Percentiles rank a stretch among this genome's conserved stretches.
These are phyloP conservation scores for Aphidius ervi DNA, from an alignment of 1,140 invertebrate species.

Conservation along the genomic window DNA sequence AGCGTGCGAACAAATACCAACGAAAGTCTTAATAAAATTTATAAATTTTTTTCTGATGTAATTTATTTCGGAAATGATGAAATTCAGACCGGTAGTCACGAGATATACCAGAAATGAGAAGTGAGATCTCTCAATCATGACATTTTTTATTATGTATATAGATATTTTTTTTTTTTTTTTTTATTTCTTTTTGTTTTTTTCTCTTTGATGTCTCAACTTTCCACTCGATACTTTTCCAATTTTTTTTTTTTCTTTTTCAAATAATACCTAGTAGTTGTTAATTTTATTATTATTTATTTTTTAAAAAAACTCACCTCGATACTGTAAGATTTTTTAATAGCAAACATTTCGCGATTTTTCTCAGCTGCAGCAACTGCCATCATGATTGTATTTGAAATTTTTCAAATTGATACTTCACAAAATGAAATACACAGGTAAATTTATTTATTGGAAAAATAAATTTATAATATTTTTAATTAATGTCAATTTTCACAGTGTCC, in stretches of 20 bases:
- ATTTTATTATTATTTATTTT: background rate
- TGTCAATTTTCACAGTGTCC: background rate
- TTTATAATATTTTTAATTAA: no score
- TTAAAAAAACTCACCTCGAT: slow-evolving; percentile 78
- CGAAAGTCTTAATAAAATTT: background rate
- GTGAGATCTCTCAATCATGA: background rate
- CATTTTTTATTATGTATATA: background rate
- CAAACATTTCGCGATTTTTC: slow-evolving; percentile 90
- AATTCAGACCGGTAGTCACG: slow-evolving; percentile 29
- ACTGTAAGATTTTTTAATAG: slow-evolving; percentile 94
- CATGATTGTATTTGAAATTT: slow-evolving; percentile 43
- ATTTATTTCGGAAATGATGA: slow-evolving; percentile 35
- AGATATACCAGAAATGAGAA: slow-evolving; percentile 25
- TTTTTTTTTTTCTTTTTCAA: background rate
- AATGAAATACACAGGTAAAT: slow-evolving; percentile 18
- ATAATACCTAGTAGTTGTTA: background rate
- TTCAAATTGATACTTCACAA: background rate
- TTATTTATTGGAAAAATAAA: background rate
- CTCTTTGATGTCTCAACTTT: slow-evolving; percentile 2
- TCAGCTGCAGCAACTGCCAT: slow-evolving; percentile 84
- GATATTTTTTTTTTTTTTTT: slow-evolving; percentile 1
- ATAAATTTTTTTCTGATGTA: slow-evolving; percentile 28
- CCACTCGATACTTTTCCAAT: background rate
- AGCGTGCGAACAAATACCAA: background rate
- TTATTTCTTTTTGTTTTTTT: background rate